Conservation (phyloP, 1,140 invertebrate species). For the Zophobas atratus region DNA sequence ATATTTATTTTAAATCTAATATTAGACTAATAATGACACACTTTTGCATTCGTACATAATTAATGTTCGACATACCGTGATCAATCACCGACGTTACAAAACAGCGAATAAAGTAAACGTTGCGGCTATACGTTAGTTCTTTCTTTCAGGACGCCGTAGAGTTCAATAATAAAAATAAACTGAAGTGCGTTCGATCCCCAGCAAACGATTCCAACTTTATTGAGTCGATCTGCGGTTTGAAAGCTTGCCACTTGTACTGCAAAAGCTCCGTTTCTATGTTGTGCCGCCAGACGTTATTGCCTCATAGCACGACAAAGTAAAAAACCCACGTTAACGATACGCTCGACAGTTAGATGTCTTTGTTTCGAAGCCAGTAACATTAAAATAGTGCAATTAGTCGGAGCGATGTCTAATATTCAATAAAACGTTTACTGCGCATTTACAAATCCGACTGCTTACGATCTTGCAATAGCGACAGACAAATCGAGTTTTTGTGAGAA, state of each 20-base stretch:
- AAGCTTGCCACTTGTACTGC: slow-evolving; percentile 46
- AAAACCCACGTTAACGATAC: slow-evolving; percentile 32
- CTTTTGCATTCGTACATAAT: background rate
- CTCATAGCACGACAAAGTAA: slow-evolving; percentile 26
- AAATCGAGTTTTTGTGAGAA: too few relatives aligned
- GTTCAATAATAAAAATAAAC: slow-evolving; percentile 52
- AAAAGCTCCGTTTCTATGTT: slow-evolving; percentile 37
- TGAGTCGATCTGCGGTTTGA: slow-evolving; percentile 54
- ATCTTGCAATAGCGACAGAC: too few relatives aligned
- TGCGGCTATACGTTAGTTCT: slow-evolving; percentile 29
- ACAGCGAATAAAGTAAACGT: background rate
- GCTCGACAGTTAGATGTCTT: background rate
- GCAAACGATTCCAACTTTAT: slow-evolving; percentile 51
- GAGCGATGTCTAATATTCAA: background rate
- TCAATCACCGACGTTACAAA: background rate
- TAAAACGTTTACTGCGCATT: too few relatives aligned
- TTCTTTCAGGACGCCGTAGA: slow-evolving; percentile 38
- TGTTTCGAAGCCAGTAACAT: slow-evolving; percentile 5
- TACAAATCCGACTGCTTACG: too few relatives aligned
- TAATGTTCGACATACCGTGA: background rate
- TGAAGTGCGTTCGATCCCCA: slow-evolving; percentile 51
- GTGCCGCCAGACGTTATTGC: slow-evolving; percentile 32
- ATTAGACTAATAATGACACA: background rate
- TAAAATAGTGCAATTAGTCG: background rate
- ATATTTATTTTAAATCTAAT: too few relatives aligned